Percentiles rank a stretch among this genome's conserved stretches.
These are phyloP conservation scores for Garra rufa DNA, from an alignment of 2,113 vertebrate genomes.

Conservation along the genomic window DNA sequence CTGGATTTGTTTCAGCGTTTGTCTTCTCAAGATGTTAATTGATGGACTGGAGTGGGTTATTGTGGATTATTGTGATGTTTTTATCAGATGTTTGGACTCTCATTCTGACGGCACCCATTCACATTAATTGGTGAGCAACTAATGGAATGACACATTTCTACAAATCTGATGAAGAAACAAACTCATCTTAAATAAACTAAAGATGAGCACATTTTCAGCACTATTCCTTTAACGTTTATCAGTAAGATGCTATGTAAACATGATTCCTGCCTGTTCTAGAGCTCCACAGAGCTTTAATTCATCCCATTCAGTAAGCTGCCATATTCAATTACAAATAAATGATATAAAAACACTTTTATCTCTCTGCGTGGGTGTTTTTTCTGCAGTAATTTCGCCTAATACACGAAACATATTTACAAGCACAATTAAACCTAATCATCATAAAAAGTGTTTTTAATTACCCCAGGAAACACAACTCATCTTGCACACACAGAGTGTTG, in stretches of 20 bases:
- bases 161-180: too few relatives aligned
- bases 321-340: not conserved
- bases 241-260: not conserved
- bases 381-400: not conserved
- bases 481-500: not conserved
- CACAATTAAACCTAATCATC: not conserved
- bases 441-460: constrained; percentile 30
- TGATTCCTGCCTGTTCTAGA: not conserved
- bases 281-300: not conserved
- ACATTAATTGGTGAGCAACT: too few relatives aligned
- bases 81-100: too few relatives aligned
- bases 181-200: too few relatives aligned
- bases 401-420: not conserved
- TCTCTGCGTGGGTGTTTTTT: not conserved
- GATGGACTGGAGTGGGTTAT: too few relatives aligned
- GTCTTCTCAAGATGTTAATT: too few relatives aligned
- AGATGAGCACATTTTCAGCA: too few relatives aligned
- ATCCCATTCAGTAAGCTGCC: not conserved
- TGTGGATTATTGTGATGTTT: too few relatives aligned
- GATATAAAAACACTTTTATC: not conserved
- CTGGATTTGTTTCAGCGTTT: too few relatives aligned
- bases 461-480: not conserved
- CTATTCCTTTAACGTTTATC: not conserved
- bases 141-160: too few relatives aligned
- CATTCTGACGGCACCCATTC: too few relatives aligned